A percentile compares a stretch with the other conserved stretches of the same genome.
Conservation (phyloP, 2,113 vertebrate genomes). For the Trogon surrucura region DNA sequence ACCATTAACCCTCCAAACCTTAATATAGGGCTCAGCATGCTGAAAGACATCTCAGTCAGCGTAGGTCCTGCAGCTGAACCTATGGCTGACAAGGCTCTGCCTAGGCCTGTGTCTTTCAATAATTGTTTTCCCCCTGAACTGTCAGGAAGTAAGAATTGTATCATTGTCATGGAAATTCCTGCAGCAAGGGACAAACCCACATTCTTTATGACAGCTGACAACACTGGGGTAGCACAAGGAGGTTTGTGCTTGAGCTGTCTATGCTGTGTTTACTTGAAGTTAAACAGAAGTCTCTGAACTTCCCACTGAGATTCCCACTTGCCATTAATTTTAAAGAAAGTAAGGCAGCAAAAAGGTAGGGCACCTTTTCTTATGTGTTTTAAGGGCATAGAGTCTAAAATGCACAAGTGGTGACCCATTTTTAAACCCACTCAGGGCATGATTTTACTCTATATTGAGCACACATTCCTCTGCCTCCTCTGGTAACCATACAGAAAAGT, state of each 20-base stretch:
- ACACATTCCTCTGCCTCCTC: conserved; percentile 41
- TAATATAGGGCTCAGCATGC: neutral
- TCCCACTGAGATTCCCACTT: neutral
- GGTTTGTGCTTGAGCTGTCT: neutral
- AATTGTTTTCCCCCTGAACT: neutral
- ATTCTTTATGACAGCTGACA: neutral
- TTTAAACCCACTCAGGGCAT: conserved; percentile 50
- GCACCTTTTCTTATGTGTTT: neutral
- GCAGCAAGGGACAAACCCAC: neutral
- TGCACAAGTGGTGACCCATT: conserved; percentile 30
- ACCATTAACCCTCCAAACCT: neutral
- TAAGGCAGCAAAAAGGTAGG: neutral
- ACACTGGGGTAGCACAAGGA: neutral
- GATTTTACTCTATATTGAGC: conserved; percentile 26
- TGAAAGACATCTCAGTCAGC: neutral
- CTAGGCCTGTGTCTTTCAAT: neutral
- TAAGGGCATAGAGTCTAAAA: conserved; percentile 29
- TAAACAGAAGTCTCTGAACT: conserved; percentile 17
- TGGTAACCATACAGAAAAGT: conserved; percentile 49
- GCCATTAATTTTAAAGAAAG: neutral
- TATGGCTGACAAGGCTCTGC: neutral
- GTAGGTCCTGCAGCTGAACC: neutral
- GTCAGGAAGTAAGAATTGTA: neutral
- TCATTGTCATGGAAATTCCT: neutral
- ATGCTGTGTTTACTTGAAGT: neutral